Conservation (phyloP, 2,888 invertebrate genomes). For the Hoplodrina ambigua region DNA sequence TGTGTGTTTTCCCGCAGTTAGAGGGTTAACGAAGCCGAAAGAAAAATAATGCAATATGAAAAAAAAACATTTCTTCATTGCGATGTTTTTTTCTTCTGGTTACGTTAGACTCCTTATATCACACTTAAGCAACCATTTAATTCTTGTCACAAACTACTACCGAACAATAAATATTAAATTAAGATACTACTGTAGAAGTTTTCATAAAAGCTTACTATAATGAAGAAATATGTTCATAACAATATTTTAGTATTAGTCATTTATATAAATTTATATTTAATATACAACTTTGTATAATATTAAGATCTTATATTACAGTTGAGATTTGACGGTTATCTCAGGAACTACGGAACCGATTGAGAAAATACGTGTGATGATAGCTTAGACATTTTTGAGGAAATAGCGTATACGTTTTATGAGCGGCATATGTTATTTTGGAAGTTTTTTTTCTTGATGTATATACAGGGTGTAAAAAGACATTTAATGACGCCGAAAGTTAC, state of each 20-base stretch:
- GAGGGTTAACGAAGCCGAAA: too few relatives aligned
- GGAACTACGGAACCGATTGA: conserved; percentile 55
- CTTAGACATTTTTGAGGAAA: neutral
- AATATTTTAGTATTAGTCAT: conserved; percentile 4
- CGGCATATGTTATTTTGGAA: neutral
- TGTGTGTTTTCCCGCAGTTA: too few relatives aligned
- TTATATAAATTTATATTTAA: neutral
- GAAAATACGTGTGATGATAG: neutral
- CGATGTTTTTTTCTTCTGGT: too few relatives aligned
- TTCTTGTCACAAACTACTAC: conserved; percentile 21
- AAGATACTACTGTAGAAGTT: conserved; percentile 1
- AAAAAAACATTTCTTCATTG: too few relatives aligned
- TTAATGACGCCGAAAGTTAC: too few relatives aligned
- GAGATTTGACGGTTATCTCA: conserved; percentile 42
- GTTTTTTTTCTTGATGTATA: too few relatives aligned
- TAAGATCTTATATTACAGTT: conserved; percentile 13
- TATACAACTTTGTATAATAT: neutral
- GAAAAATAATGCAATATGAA: too few relatives aligned
- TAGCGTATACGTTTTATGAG: conserved; percentile 19
- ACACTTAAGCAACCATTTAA: neutral
- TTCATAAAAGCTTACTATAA: conserved; percentile 11
- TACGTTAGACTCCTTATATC: too few relatives aligned
- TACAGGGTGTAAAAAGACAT: too few relatives aligned
- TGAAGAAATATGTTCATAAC: conserved; percentile 31
- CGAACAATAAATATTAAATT: conserved; percentile 7